These are phyloP conservation scores for Drosophila grimshawi DNA, from an alignment of 1,140 invertebrate species.

Conservation along the genomic window DNA sequence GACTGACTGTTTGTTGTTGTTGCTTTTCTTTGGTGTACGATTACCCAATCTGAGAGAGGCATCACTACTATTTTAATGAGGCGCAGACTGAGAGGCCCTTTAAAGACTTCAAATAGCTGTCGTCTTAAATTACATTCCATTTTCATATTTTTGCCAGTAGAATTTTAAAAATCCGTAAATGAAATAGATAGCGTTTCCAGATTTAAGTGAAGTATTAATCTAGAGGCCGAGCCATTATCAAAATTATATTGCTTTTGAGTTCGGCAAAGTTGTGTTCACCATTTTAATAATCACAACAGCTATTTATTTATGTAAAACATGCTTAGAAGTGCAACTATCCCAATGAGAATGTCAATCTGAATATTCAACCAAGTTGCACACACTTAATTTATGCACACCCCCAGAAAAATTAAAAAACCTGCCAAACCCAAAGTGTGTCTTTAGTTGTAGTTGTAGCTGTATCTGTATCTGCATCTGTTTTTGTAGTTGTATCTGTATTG, in stretches of 20 bases:
- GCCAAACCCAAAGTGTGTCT: constrained; percentile 39
- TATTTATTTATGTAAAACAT: not conserved
- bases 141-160: too few relatives aligned
- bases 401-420: constrained; percentile 19
- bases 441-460: constrained; percentile 10
- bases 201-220: not conserved
- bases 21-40: constrained; percentile 21
- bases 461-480: constrained; percentile 20
- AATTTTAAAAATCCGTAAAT: too few relatives aligned
- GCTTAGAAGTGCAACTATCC: constrained; percentile 1
- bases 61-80: constrained; percentile 52
- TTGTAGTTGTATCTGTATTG: constrained; percentile 11
- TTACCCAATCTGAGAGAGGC: constrained; percentile 46
- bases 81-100: not conserved
- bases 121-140: not conserved
- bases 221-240: not conserved
- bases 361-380: constrained; percentile 29
- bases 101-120: constrained; percentile 1
- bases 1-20: constrained; percentile 6
- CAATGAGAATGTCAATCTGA: constrained; percentile 25
- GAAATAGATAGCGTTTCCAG: not conserved
- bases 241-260: not conserved
- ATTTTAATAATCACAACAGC: not conserved
- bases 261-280: not conserved
- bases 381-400: constrained; percentile 69